Percentiles rank a stretch among this genome's conserved stretches.
Conservation (phyloP, 2,113 vertebrate species). For the cattle (Bos taurus) region DNA sequence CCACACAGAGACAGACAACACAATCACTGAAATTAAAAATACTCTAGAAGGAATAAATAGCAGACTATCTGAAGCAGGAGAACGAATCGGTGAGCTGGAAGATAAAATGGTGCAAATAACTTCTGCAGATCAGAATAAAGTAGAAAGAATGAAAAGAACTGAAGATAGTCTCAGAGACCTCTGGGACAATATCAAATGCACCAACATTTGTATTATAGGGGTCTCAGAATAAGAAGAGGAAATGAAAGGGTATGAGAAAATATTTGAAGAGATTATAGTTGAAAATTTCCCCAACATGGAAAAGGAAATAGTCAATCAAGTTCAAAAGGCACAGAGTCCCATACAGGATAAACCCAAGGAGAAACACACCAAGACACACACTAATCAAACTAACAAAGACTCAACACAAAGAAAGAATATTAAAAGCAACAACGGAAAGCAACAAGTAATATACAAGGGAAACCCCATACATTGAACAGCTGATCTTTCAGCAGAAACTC, state of each 20-base stretch:
- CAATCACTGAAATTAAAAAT: background rate
- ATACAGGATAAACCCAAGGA: background rate
- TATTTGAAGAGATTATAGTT: background rate
- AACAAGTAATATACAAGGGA: background rate
- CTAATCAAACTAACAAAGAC: background rate
- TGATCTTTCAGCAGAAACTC: background rate
- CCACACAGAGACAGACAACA: background rate
- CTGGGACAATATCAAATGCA: background rate
- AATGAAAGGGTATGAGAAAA: background rate
- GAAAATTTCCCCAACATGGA: background rate
- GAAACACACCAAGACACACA: background rate
- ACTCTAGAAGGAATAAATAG: background rate
- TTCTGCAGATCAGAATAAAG: background rate
- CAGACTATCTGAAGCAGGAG: background rate
- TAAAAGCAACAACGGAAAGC: background rate
- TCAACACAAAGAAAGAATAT: background rate
- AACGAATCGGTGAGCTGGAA: background rate
- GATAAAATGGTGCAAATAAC: background rate
- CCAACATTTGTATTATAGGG: background rate
- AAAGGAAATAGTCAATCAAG: background rate
- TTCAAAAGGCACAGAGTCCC: background rate
- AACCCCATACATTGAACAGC: fast-evolving
- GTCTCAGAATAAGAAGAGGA: background rate
- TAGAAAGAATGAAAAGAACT: background rate
- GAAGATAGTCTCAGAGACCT: background rate